Percentiles rank a stretch among this genome's conserved stretches.
These are phyloP conservation scores for Xenops minutus DNA, from an alignment of 2,797 vertebrate genomes.

Conservation along the genomic window DNA sequence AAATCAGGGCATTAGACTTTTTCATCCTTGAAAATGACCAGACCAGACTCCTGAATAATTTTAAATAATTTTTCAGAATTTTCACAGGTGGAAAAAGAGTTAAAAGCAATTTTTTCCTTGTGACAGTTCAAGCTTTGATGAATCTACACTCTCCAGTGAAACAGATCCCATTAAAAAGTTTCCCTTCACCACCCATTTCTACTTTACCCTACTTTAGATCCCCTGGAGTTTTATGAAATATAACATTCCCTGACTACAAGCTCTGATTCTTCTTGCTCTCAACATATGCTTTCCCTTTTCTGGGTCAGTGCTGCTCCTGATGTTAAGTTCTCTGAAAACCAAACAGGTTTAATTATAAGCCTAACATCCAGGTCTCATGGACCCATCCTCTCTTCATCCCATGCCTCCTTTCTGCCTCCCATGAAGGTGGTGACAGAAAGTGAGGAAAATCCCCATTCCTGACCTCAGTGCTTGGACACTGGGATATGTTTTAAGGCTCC, in stretches of 20 bases:
- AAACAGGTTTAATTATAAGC: background rate
- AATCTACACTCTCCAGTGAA: background rate
- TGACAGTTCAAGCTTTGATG: background rate
- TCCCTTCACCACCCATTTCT: background rate
- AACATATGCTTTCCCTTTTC: background rate
- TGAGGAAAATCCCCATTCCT: background rate
- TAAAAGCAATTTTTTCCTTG: background rate
- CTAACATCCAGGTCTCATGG: background rate
- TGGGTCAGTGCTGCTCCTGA: background rate
- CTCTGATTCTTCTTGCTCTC: background rate
- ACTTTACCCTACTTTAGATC: background rate
- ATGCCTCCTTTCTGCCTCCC: fast-evolving
- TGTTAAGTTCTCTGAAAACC: background rate
- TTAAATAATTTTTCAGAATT: background rate
- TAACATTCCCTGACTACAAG: background rate
- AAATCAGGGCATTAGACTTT: background rate
- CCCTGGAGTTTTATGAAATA: background rate
- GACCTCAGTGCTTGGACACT: background rate
- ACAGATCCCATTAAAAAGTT: background rate
- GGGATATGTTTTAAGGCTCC: background rate
- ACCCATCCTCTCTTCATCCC: background rate
- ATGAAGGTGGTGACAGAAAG: background rate
- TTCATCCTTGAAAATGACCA: background rate
- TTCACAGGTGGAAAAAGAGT: background rate
- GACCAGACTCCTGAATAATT: background rate